Conservation (phyloP, 1,140 invertebrate genomes). For the Drosophila sturtevanti region DNA sequence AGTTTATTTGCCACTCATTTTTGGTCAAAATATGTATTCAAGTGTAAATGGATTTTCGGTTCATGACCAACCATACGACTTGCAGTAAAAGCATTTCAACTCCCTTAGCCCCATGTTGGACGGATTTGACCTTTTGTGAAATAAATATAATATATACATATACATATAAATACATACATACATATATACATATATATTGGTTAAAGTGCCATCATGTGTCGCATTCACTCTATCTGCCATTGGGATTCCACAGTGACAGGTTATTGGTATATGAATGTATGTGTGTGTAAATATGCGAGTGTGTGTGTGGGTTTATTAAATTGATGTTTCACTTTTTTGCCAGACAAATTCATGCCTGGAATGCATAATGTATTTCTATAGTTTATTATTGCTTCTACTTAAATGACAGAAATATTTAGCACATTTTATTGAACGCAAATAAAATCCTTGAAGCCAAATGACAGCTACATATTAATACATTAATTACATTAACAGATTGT, state of each 20-base stretch:
- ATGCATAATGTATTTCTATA: constrained; percentile 37
- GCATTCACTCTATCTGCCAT: constrained; percentile 7
- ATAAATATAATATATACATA: constrained; percentile 8
- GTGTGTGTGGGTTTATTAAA: constrained; percentile 36
- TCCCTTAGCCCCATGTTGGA: constrained; percentile 39
- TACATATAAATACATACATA: constrained; percentile 27
- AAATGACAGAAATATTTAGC: constrained; percentile 19
- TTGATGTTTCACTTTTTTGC: constrained; percentile 45
- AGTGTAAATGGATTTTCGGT: constrained; percentile 73
- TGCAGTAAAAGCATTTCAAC: constrained; percentile 23
- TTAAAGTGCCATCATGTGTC: constrained; percentile 62
- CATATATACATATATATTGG: constrained; percentile 28
- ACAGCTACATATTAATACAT: too few species aligned
- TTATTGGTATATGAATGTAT: neutral
- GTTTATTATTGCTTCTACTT: constrained; percentile 44
- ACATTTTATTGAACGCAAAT: constrained; percentile 20
- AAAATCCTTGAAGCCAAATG: neutral
- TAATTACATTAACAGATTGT: too few species aligned
- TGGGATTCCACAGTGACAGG: constrained; percentile 5
- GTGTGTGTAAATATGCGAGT: constrained; percentile 17
- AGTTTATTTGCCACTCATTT: constrained; percentile 51
- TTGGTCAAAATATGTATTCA: constrained; percentile 50
- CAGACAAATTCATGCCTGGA: constrained; percentile 13
- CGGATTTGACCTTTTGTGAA: constrained; percentile 9
- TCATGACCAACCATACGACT: constrained; percentile 47